phyloP scores from a whole-genome alignment of 2,888 invertebrate species.

The Apeira syringaria region DNA sequence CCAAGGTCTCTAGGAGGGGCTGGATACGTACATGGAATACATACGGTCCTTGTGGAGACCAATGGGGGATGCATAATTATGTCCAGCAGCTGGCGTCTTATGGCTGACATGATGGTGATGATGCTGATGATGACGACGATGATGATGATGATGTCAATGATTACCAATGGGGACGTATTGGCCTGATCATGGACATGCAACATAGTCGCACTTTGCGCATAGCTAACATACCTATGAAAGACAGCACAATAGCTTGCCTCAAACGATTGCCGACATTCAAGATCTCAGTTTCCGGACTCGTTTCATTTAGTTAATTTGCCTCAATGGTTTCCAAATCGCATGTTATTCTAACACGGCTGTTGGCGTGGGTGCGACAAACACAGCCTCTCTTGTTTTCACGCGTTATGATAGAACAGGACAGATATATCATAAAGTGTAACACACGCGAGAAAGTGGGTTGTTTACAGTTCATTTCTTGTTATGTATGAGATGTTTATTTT shows the following conservation, averaged over 20 bases:
- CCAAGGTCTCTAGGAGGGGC: no score
- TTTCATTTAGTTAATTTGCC: conserved; percentile 39
- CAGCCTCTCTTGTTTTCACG: conserved; percentile 20
- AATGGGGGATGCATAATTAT: no score
- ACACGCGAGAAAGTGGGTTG: conserved; percentile 31
- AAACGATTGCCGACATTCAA: conserved; percentile 1
- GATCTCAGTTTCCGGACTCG: conserved; percentile 2
- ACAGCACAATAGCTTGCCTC: background rate
- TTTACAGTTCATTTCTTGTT: conserved; percentile 34
- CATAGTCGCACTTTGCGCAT: no score
- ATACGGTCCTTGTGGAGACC: no score
- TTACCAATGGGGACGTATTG: no score
- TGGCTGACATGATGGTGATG: no score
- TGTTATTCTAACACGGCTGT: conserved; percentile 26
- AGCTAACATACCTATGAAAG: no score
- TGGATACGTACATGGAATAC: no score
- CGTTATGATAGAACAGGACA: conserved; percentile 20
- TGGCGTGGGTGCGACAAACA: conserved; percentile 36
- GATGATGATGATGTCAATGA: no score
- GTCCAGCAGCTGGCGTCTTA: no score
- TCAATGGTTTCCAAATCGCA: conserved; percentile 36
- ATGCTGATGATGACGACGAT: no score
- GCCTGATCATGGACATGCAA: no score
- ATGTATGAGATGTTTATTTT: conserved; percentile 20
- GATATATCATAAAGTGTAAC: conserved; percentile 6